Base-by-base conservation (phyloP, 2,113 vertebrate species). In the Hepsetus odoe region DNA sequence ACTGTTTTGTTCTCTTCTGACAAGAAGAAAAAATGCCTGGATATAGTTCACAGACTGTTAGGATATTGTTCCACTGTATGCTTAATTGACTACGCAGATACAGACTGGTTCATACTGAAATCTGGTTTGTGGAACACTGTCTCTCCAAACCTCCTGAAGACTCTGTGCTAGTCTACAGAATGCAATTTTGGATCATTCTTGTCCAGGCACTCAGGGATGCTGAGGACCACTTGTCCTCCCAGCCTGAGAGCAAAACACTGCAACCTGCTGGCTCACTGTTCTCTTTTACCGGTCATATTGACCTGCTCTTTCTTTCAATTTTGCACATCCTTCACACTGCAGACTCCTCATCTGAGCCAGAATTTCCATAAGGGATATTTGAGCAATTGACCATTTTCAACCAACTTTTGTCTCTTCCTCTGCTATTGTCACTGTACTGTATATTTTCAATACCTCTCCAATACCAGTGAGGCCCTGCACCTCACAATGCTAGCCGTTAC, bases 381-480 rank as follows among this genome's bases (percentile, higher is more conserved):
- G 40, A 24, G 80, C 84, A 80, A 24, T 84, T 79, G 86, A 86
- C 61, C 76, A 67, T 18, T 72, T 16, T 30, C 68, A 30, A 13
- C 46, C 76, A 82, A 61, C 75, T 83, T n/a, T 83, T 72, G 62
- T 88, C 77, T 91, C 75, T 55, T 42, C 26, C 12, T 75, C 66
- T 85, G 90, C 91, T 91, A 91, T 90, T 91, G 85, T 91, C 86
- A 80, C 72, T 88, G 86, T 90, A 90, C 90, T 90, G 88, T 90
- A 90, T 82, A 85, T 86, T 81, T 90, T 80, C 76, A 82, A 91
- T 92, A 92, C 91, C 91, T 93, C 91, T 86, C 79, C 72, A 56
- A 72, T 74, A 26, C 59, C 61, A 53, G 80, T 68, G 46, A 44
- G 49, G 61, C 61, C 73, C 22, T 28, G 24, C 56, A 73, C 35